Conservation (phyloP, 2,888 invertebrate genomes). For the Amiota communis region DNA sequence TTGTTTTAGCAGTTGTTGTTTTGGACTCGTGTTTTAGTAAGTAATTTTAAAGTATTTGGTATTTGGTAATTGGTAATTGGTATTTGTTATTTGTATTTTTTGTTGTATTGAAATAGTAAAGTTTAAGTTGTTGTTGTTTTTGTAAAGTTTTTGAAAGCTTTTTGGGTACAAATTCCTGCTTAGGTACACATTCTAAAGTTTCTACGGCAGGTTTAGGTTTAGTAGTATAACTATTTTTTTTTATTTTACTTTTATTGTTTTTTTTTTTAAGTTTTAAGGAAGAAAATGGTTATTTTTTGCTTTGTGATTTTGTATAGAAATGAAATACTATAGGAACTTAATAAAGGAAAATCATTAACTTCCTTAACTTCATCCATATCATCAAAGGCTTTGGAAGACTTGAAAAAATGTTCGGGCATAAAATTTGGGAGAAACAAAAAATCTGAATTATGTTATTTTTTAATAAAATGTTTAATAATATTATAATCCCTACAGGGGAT, state of each 20-base stretch:
- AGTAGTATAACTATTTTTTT: background rate
- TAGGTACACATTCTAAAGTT: conserved; percentile 21
- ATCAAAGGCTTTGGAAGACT: conserved; percentile 1
- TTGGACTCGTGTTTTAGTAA: background rate
- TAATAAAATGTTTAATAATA: too few relatives aligned
- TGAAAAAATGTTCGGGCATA: background rate
- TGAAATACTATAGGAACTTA: background rate
- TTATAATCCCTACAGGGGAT: too few relatives aligned
- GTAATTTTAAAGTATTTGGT: background rate
- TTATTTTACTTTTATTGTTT: background rate
- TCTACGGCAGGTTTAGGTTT: conserved; percentile 25
- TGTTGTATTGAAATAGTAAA: background rate
- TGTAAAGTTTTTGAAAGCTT: conserved; percentile 25
- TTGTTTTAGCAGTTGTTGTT: background rate
- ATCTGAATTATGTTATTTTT: too few relatives aligned
- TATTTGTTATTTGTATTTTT: too few relatives aligned
- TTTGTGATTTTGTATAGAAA: background rate
- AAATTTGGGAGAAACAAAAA: too few relatives aligned
- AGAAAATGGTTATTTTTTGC: background rate
- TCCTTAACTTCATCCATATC: too few relatives aligned
- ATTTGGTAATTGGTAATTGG: background rate
- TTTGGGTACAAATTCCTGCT: conserved; percentile 17
- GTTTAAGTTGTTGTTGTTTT: background rate
- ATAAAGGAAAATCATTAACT: too few relatives aligned
- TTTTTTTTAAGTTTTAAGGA: background rate